phyloP scores from a whole-genome alignment of 2,113 vertebrate species.

The Thunnus thynnus region DNA sequence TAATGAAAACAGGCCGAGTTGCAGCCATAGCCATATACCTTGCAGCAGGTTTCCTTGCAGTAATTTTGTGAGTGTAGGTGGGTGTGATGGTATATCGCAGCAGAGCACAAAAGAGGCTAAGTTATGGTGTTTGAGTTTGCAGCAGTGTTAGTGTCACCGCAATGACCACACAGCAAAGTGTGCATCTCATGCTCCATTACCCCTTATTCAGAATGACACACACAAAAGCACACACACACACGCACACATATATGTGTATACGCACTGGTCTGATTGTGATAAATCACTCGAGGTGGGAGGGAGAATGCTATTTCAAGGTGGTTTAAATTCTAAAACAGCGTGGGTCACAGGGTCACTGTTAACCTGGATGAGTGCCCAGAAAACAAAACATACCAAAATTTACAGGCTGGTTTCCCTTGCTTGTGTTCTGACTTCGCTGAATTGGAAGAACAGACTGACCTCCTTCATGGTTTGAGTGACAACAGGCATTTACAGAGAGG shows the following conservation, averaged over 20 bases:
- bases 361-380: slow-evolving; percentile 73
- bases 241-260: slow-evolving; percentile 28
- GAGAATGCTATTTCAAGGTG: slow-evolving; percentile 83
- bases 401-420: slow-evolving; percentile 30
- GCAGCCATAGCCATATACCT: not conserved
- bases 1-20: not conserved
- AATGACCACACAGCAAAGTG: slow-evolving; percentile 77
- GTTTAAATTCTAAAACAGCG: slow-evolving; percentile 82
- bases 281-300: slow-evolving; percentile 73
- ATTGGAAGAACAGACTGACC: slow-evolving; percentile 44
- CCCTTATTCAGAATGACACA: slow-evolving; percentile 64
- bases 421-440: slow-evolving; percentile 29
- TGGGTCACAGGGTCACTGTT: slow-evolving; percentile 73
- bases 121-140: slow-evolving; percentile 65
- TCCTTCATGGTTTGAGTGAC: slow-evolving; percentile 48
- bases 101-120: slow-evolving; percentile 42
- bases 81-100: slow-evolving; percentile 24
- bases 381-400: slow-evolving; percentile 62
- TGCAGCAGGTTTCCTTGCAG: slow-evolving; percentile 19
- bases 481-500: slow-evolving; percentile 35
- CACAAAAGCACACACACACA: slow-evolving; percentile 14
- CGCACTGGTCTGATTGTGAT: slow-evolving; percentile 80
- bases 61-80: slow-evolving; percentile 9
- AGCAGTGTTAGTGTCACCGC: slow-evolving; percentile 67
- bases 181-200: slow-evolving; percentile 83